Conservation (phyloP, 2,888 invertebrate genomes). For the Synergus itoensis region DNA sequence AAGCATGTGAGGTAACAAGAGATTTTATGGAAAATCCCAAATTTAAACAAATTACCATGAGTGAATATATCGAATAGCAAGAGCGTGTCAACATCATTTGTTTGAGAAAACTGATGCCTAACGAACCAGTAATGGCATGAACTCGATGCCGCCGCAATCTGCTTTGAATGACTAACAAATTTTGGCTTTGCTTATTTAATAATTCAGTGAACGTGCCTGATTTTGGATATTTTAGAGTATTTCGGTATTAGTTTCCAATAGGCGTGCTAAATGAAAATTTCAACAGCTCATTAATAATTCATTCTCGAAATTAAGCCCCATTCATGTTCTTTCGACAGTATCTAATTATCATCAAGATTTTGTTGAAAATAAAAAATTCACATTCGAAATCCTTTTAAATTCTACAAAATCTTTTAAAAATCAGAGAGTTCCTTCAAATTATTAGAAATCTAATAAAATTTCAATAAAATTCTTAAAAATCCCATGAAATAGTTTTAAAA, state of each 20-base stretch:
- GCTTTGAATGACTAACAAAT: constrained; percentile 8
- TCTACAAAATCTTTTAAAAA: too few species aligned
- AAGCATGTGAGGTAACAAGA: too few species aligned
- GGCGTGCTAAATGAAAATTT: background rate
- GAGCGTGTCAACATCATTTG: background rate
- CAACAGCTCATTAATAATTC: too few species aligned
- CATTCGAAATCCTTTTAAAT: too few species aligned
- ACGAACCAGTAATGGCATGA: constrained; percentile 1
- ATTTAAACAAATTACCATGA: background rate
- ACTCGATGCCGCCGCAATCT: background rate
- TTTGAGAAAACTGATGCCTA: constrained; percentile 17
- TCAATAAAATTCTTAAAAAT: too few species aligned
- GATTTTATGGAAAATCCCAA: background rate
- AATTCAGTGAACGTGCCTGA: background rate
- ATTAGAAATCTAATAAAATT: too few species aligned
- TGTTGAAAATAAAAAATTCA: background rate
- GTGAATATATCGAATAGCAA: background rate
- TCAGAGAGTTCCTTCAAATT: too few species aligned
- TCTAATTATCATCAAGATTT: too few species aligned
- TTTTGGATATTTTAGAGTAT: background rate
- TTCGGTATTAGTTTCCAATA: background rate
- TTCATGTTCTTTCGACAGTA: too few species aligned
- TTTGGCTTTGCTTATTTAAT: background rate
- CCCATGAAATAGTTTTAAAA: too few species aligned
- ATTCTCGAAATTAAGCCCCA: too few species aligned